A percentile compares a stretch with the other conserved stretches of the same genome.
Evolutionary conservation across 2,888 invertebrate genomes (phyloP).

Genomic region (Acrobasis suavella): DNA sequence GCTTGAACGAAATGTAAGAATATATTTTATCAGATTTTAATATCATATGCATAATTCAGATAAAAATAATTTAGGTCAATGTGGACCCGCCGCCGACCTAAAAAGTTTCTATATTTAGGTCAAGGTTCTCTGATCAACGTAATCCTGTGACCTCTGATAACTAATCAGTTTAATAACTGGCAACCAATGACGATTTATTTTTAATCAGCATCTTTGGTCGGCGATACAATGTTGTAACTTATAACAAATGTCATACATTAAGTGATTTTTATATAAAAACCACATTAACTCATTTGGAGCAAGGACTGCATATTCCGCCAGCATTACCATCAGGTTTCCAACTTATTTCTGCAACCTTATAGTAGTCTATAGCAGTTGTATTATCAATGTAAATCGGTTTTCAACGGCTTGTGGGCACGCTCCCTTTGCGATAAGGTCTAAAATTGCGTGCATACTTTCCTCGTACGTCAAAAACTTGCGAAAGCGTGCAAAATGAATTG

Average conservation of each 20-base stretch:
- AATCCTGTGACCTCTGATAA: conserved; percentile 21
- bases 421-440: conserved; percentile 28
- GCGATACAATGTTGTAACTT: conserved; percentile 1
- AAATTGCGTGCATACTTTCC: conserved; percentile 26
- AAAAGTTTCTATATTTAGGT: conserved; percentile 4
- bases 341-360: conserved; percentile 28
- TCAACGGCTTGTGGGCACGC: conserved; percentile 24
- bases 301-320: conserved; percentile 28
- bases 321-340: conserved; percentile 24
- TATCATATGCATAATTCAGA: background rate
- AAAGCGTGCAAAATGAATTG: conserved; percentile 75
- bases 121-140: conserved; percentile 11
- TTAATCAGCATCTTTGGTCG: conserved; percentile 2
- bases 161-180: conserved; percentile 19
- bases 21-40: background rate
- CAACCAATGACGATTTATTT: background rate
- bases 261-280: conserved; percentile 18
- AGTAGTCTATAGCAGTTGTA: conserved; percentile 22
- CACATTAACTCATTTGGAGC: conserved; percentile 25
- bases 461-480: conserved; percentile 57
- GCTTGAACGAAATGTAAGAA: background rate
- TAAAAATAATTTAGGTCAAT: conserved; percentile 15
- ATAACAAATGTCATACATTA: conserved; percentile 13
- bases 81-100: background rate
- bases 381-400: conserved; percentile 27